phyloP scores from a whole-genome alignment of 2,888 invertebrate genomes.

The Zootermopsis nevadensis region DNA sequence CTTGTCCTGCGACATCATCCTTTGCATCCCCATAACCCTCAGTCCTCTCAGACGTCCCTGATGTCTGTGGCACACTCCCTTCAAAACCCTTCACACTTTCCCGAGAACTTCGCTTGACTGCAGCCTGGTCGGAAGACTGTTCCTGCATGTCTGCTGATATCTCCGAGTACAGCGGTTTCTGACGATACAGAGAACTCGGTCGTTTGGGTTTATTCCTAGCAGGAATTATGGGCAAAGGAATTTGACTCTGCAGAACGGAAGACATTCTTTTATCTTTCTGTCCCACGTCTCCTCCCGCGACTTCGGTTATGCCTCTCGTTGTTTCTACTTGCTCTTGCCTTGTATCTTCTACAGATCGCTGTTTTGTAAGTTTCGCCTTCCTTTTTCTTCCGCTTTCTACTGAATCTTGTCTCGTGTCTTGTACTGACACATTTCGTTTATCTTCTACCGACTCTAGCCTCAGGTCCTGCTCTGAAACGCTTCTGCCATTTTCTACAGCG shows the following conservation, averaged over 20 bases:
- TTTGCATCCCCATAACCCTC: neutral
- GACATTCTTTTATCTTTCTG: neutral
- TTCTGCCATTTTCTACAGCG: neutral
- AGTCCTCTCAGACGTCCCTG: neutral
- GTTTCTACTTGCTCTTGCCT: neutral
- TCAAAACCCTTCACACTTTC: slow-evolving; percentile 56
- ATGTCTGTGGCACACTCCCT: neutral
- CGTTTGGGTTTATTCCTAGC: slow-evolving; percentile 44
- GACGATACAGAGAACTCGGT: slow-evolving; percentile 32
- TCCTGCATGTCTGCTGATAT: slow-evolving; percentile 11
- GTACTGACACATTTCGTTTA: neutral
- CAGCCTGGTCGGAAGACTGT: slow-evolving; percentile 53
- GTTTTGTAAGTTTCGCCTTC: neutral
- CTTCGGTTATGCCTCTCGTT: neutral
- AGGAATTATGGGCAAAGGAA: slow-evolving; percentile 49
- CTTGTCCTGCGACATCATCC: neutral
- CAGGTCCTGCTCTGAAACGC: neutral
- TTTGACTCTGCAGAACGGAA: slow-evolving; percentile 44
- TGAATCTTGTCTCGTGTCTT: neutral
- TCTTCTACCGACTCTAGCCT: neutral
- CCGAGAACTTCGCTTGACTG: slow-evolving; percentile 54
- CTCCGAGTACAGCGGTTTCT: slow-evolving; percentile 23
- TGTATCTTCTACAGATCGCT: neutral
- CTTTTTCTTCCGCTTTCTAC: neutral
- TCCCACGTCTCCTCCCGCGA: neutral